A percentile compares a stretch with the other conserved stretches of the same genome.
These are phyloP conservation scores for Ceratosolen fusciceps DNA, from an alignment of 1,140 invertebrate species.

Conservation along the genomic window DNA sequence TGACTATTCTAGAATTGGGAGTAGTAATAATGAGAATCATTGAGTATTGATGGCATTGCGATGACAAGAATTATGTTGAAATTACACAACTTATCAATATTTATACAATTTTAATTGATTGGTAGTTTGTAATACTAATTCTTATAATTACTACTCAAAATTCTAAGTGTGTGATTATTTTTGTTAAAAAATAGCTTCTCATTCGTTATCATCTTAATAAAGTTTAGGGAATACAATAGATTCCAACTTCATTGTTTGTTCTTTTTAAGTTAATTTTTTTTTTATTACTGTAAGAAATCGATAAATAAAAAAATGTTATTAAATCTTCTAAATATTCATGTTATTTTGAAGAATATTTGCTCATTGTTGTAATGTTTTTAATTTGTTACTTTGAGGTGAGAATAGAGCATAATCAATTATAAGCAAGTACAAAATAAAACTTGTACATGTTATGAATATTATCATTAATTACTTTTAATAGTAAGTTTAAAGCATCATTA, in stretches of 20 bases:
- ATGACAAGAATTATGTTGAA: too few relatives aligned
- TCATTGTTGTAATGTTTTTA: not conserved
- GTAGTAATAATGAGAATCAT: not conserved
- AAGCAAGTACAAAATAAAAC: not conserved
- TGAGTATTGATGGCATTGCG: too few relatives aligned
- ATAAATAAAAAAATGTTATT: slow-evolving; percentile 2
- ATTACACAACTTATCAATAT: too few relatives aligned
- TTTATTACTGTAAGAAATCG: slow-evolving; percentile 13
- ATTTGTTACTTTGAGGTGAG: not conserved
- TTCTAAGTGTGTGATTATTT: not conserved
- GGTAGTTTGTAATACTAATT: not conserved
- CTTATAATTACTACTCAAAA: not conserved
- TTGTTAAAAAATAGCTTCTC: not conserved
- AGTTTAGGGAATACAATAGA: not conserved
- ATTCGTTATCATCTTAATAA: too few relatives aligned
- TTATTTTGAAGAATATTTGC: too few relatives aligned
- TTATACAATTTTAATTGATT: not conserved
- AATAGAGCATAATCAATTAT: not conserved
- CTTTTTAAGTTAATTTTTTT: slow-evolving; percentile 2
- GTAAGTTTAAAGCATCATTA: not conserved
- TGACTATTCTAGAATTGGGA: not conserved
- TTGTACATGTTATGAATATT: not conserved
- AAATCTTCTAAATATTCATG: not conserved
- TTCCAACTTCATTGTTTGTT: not conserved
- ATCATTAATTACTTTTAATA: not conserved